Conservation (phyloP, 2,113 vertebrate genomes). For the Lonchura striata region DNA sequence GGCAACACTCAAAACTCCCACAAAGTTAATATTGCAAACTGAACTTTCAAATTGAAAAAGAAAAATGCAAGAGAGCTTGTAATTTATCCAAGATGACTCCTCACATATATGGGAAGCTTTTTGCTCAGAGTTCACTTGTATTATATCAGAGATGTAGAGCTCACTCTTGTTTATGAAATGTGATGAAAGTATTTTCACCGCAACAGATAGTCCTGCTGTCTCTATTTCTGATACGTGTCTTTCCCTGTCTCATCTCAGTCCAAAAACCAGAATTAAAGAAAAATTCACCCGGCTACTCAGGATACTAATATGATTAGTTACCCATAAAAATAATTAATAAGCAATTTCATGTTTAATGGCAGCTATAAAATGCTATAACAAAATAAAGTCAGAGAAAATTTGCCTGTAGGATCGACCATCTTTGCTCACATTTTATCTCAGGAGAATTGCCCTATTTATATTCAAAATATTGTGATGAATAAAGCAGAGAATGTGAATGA, state of each 20-base stretch:
- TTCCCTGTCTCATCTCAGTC: background rate
- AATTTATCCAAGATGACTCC: background rate
- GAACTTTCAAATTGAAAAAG: background rate
- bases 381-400: background rate
- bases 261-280: background rate
- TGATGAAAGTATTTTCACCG: background rate
- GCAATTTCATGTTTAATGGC: background rate
- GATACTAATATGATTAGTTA: background rate
- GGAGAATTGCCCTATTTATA: background rate
- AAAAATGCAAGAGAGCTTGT: background rate
- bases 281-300: background rate
- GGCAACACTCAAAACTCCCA: background rate
- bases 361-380: background rate
- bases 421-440: background rate
- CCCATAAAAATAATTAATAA: background rate
- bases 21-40: background rate
- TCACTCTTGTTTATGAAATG: background rate
- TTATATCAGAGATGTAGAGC: background rate
- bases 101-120: background rate
- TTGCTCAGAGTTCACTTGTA: background rate
- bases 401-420: accelerated
- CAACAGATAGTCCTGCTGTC: background rate
- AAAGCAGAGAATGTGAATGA: background rate
- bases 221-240: background rate
- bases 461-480: background rate